phyloP scores from a whole-genome alignment of 2,888 invertebrate species.

The Chrysomela aeneicollis region DNA sequence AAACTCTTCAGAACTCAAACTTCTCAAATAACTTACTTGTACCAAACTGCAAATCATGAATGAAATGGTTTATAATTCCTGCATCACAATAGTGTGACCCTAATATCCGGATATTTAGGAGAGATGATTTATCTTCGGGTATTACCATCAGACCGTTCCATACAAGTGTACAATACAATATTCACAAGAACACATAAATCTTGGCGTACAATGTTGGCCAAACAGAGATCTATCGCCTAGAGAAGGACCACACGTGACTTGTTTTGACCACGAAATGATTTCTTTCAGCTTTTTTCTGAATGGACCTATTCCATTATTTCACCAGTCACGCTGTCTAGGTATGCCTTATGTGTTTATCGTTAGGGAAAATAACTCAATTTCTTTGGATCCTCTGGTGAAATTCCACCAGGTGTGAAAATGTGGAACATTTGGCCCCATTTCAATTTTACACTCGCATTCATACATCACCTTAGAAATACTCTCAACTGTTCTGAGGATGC shows the following conservation, averaged over 20 bases:
- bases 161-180: conserved; percentile 22
- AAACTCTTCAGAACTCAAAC: not conserved
- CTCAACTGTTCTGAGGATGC: not conserved
- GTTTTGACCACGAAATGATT: conserved; percentile 41
- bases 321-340: not conserved
- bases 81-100: not conserved
- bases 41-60: not conserved
- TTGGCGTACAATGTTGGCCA: conserved; percentile 41
- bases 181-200: conserved; percentile 45
- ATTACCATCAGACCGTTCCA: not conserved
- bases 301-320: not conserved
- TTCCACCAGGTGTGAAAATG: conserved; percentile 1
- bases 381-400: not conserved
- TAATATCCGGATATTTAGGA: not conserved
- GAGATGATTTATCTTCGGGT: not conserved
- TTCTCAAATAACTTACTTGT: not conserved
- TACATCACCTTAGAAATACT: not conserved
- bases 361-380: not conserved
- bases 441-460: not conserved
- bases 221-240: conserved; percentile 36
- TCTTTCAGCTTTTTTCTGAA: conserved; percentile 22
- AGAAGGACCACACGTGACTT: conserved; percentile 44
- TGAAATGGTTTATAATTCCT: not conserved
- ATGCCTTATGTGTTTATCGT: conserved; percentile 1
- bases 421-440: not conserved